phyloP scores from a whole-genome alignment of 2,888 invertebrate species.

The Orthosia gracilis region DNA sequence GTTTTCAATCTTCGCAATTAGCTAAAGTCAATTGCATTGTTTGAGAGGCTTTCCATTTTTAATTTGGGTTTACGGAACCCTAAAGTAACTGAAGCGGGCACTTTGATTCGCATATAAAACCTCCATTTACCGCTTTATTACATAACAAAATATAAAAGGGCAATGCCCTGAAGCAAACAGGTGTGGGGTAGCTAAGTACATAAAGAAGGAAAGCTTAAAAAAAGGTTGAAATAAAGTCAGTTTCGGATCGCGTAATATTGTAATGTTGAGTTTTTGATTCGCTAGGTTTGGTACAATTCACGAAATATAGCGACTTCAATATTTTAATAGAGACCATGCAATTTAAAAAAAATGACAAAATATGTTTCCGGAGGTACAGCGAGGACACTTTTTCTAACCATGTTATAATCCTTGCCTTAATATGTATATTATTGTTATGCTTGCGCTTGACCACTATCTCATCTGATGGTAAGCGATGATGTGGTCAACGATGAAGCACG shows the following conservation, averaged over 20 bases:
- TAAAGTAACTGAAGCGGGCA: constrained; percentile 65
- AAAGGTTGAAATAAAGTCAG: constrained; percentile 87
- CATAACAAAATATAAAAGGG: constrained; percentile 83
- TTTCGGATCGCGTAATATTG: constrained; percentile 84
- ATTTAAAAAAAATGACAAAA: not conserved
- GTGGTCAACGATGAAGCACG: too few relatives aligned
- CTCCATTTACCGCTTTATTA: constrained; percentile 79
- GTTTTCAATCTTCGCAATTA: constrained; percentile 9
- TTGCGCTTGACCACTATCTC: too few relatives aligned
- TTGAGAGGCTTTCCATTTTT: constrained; percentile 15
- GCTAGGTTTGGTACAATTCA: constrained; percentile 55
- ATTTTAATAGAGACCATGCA: not conserved
- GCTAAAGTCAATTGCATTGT: constrained; percentile 2
- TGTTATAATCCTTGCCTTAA: too few relatives aligned
- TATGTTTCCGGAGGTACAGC: too few relatives aligned
- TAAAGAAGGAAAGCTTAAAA: constrained; percentile 88
- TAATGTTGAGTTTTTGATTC: constrained; percentile 83
- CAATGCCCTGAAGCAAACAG: constrained; percentile 87
- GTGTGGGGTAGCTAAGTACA: constrained; percentile 86
- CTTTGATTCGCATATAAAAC: constrained; percentile 78
- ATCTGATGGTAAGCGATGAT: too few relatives aligned
- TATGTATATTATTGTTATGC: too few relatives aligned
- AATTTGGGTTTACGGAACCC: constrained; percentile 63
- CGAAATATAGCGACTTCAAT: constrained; percentile 52
- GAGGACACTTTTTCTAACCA: too few relatives aligned